Percentiles rank a stretch among this genome's conserved stretches.
These are phyloP conservation scores for Pluvialis apricaria DNA, from an alignment of 2,113 vertebrate species.

Conservation along the genomic window DNA sequence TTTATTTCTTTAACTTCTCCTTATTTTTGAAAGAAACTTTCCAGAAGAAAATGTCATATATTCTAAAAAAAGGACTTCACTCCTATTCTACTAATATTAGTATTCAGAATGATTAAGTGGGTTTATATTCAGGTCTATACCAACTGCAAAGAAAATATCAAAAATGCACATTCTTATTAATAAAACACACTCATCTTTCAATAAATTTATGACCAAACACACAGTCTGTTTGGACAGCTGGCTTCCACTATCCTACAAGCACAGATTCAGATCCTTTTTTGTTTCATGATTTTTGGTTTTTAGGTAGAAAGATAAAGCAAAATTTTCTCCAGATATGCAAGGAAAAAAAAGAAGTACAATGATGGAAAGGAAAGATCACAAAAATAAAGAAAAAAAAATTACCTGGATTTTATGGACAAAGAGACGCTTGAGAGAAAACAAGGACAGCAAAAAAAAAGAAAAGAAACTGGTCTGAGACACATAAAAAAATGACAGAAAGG, in stretches of 20 bases:
- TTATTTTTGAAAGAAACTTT: neutral
- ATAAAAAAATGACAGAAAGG: neutral
- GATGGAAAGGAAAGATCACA: neutral
- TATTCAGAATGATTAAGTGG: neutral
- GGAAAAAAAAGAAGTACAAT: neutral
- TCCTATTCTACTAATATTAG: neutral
- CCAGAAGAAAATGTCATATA: neutral
- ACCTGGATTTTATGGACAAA: neutral
- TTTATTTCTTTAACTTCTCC: neutral
- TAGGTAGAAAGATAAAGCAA: neutral
- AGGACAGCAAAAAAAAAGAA: neutral
- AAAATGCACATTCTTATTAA: constrained; percentile 1
- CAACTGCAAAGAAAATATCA: neutral
- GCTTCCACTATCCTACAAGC: neutral
- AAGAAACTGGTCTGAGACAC: neutral
- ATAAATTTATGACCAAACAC: neutral
- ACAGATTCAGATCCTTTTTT: neutral
- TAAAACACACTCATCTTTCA: neutral
- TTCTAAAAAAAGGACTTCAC: neutral
- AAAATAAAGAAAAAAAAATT: constrained; percentile 17
- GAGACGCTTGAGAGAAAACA: neutral
- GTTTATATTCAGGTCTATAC: neutral
- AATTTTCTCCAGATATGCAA: neutral
- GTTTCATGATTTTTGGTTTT: neutral
- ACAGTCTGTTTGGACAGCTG: constrained; percentile 34